Evolutionary conservation across 2,888 invertebrate species (phyloP).

Genomic region (Camptogramma bilineatum): DNA sequence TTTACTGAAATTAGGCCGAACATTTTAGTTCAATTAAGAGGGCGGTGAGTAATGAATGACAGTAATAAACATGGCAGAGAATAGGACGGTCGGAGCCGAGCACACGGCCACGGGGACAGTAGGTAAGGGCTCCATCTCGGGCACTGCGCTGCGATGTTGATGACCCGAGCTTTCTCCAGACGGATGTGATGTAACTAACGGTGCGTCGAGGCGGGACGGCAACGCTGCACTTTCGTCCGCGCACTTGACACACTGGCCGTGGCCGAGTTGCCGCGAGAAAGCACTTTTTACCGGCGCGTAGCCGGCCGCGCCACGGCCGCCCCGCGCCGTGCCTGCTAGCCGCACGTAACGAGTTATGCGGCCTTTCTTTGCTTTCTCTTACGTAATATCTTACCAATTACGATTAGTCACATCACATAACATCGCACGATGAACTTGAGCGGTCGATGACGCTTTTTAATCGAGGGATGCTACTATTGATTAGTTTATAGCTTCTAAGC

Average conservation of each 20-base stretch:
- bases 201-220: conserved; percentile 66
- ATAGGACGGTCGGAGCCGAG: not conserved
- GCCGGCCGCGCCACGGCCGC: conserved; percentile 50
- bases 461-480: conserved; percentile 46
- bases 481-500: conserved; percentile 25
- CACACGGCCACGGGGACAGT: not conserved
- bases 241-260: conserved; percentile 86
- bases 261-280: conserved; percentile 84
- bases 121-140: conserved; percentile 6
- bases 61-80: conserved; percentile 14
- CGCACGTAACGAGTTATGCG: conserved; percentile 75
- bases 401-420: conserved; percentile 77
- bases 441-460: conserved; percentile 61
- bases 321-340: conserved; percentile 56
- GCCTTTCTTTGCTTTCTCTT: conserved; percentile 84
- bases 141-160: conserved; percentile 58
- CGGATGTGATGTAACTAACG: conserved; percentile 81
- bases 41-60: conserved; percentile 20
- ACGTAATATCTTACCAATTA: conserved; percentile 74
- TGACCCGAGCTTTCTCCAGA: conserved; percentile 80
- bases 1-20: conserved; percentile 23
- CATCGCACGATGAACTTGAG: conserved; percentile 75
- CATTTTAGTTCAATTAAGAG: conserved; percentile 21
- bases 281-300: conserved; percentile 82
- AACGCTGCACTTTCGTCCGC: conserved; percentile 82